Evolutionary conservation across 2,113 vertebrate genomes (phyloP).

Genomic region (Platichthys stellatus): DNA sequence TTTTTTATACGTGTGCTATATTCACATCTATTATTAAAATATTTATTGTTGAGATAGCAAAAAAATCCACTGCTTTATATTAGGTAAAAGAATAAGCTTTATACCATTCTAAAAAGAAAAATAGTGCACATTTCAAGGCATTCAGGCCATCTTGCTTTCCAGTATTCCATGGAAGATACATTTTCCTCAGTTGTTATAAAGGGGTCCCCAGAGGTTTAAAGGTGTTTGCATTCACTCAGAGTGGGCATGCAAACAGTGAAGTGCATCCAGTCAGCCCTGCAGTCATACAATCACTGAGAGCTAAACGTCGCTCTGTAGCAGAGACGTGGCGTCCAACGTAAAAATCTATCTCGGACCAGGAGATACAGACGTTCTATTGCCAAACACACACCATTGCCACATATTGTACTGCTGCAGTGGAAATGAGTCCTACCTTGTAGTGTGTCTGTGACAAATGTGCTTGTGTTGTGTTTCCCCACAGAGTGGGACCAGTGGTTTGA

Average conservation of each 20-base stretch:
- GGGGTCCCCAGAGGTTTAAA: constrained; percentile 72
- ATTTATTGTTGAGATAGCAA: constrained; percentile 68
- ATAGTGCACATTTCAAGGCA: constrained; percentile 91
- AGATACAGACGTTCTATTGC: constrained; percentile 6
- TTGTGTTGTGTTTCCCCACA: background rate
- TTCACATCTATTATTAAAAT: constrained; percentile 79
- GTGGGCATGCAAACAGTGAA: constrained; percentile 51
- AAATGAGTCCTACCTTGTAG: constrained; percentile 16
- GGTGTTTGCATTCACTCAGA: constrained; percentile 69
- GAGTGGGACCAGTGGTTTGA: constrained; percentile 19
- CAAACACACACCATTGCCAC: background rate
- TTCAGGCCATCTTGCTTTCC: constrained; percentile 82
- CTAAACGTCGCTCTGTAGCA: constrained; percentile 10
- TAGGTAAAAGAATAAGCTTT: constrained; percentile 77
- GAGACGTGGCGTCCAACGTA: constrained; percentile 12
- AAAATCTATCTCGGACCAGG: constrained; percentile 6
- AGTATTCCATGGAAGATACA: constrained; percentile 85
- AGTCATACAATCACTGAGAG: constrained; percentile 67
- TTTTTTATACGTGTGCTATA: constrained; percentile 58
- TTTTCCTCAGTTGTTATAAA: constrained; percentile 74
- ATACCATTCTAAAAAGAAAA: constrained; percentile 81
- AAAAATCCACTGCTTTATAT: constrained; percentile 46
- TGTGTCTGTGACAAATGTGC: constrained; percentile 6
- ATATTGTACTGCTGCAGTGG: background rate
- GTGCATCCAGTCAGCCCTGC: constrained; percentile 47